phyloP scores from a whole-genome alignment of 2,113 vertebrate species.

The Nothoprocta perdicaria region DNA sequence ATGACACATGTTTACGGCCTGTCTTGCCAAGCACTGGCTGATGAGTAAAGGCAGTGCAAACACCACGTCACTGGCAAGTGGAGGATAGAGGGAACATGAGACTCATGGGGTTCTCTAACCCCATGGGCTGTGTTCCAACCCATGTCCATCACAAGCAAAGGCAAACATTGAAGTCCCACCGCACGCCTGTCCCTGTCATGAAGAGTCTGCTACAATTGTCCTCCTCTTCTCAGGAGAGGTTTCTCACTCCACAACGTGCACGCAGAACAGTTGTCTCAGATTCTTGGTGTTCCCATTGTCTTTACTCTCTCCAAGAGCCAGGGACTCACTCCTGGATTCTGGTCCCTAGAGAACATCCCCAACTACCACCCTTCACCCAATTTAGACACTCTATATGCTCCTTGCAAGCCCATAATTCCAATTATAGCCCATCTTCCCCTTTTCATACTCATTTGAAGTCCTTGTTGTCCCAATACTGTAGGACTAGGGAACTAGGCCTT shows the following conservation, averaged over 20 bases:
- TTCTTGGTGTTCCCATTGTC: neutral
- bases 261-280: fast-evolving
- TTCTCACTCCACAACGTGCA: neutral
- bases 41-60: neutral
- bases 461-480: neutral
- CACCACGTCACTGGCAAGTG: neutral
- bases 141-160: neutral
- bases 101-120: neutral
- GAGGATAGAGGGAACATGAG: neutral
- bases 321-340: neutral
- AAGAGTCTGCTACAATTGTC: neutral
- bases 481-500: neutral
- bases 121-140: neutral
- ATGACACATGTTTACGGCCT: neutral
- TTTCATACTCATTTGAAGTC: neutral
- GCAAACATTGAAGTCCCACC: neutral
- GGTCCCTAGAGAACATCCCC: neutral
- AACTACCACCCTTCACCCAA: neutral
- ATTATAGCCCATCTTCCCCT: neutral
- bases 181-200: neutral
- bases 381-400: neutral
- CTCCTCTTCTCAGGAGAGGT: slow-evolving; percentile 19
- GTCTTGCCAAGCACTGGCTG: neutral
- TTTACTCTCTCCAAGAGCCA: neutral
- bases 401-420: neutral